A percentile compares a stretch with the other conserved stretches of the same genome.
Evolutionary conservation across 2,113 vertebrate species (phyloP).

Genomic region (Nesospiza acunhae): DNA sequence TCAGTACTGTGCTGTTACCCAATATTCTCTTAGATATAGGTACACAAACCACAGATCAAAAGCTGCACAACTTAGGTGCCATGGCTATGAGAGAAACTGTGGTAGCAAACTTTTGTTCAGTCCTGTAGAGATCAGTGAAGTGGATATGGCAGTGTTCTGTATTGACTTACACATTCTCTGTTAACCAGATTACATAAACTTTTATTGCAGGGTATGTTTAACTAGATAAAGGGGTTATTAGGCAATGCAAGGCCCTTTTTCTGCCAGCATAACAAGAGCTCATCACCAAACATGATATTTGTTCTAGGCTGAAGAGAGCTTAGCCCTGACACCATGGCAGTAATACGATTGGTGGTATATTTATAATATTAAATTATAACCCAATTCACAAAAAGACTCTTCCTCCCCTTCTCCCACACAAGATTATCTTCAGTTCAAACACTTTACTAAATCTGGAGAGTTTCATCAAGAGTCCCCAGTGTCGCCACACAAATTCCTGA

Average conservation of each 20-base stretch:
- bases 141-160: background rate
- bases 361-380: background rate
- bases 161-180: background rate
- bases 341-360: background rate
- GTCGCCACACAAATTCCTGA: background rate
- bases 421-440: background rate
- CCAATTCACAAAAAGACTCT: background rate
- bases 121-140: background rate
- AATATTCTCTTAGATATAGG: background rate
- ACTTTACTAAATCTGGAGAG: background rate
- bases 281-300: background rate
- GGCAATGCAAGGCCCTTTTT: background rate
- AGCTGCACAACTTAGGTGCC: background rate
- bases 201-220: background rate
- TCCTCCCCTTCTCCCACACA: background rate
- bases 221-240: background rate
- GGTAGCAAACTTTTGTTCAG: background rate
- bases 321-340: background rate
- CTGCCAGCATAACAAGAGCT: background rate
- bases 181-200: background rate
- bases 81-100: background rate
- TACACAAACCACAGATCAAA: background rate
- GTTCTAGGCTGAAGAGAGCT: background rate
- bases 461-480: background rate
- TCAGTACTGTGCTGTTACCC: background rate